A percentile compares a stretch with the other conserved stretches of the same genome.
phyloP scores from a whole-genome alignment of 1,140 invertebrate genomes.

The Leptonema lineaticorne region DNA sequence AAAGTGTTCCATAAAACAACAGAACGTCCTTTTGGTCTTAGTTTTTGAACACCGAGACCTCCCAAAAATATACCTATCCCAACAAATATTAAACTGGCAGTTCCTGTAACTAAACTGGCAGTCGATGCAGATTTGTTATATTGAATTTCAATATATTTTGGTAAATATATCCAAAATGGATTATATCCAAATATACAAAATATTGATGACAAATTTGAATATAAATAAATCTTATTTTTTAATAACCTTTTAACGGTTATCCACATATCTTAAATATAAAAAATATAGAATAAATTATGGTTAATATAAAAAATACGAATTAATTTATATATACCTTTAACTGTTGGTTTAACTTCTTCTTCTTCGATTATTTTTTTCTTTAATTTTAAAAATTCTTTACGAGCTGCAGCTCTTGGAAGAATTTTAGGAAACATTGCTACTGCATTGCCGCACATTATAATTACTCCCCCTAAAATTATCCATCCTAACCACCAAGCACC shows the following conservation, averaged over 20 bases:
- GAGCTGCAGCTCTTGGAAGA: constrained; percentile 60
- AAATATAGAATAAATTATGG: background rate
- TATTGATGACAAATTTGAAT: constrained; percentile 65
- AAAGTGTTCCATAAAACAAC: constrained; percentile 73
- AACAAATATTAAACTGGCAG: constrained; percentile 68
- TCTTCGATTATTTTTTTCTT: constrained; percentile 46
- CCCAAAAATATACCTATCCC: constrained; percentile 69
- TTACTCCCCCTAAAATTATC: constrained; percentile 66
- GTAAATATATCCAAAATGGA: constrained; percentile 74
- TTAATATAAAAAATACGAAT: background rate
- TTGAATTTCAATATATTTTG: constrained; percentile 75
- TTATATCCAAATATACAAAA: constrained; percentile 72
- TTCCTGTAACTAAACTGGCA: constrained; percentile 67
- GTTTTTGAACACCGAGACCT: constrained; percentile 67
- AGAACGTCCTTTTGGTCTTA: constrained; percentile 66
- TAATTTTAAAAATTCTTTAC: constrained; percentile 54
- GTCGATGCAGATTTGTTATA: constrained; percentile 70
- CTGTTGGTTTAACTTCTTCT: constrained; percentile 45
- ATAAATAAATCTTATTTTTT: constrained; percentile 66
- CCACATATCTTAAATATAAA: constrained; percentile 55
- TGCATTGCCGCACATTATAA: constrained; percentile 62
- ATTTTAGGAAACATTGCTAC: constrained; percentile 67
- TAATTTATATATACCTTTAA: constrained; percentile 43
- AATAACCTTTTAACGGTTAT: constrained; percentile 63
- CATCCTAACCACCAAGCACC: constrained; percentile 82